Evolutionary conservation across 2,888 invertebrate genomes (phyloP).

Genomic region (Stenurella melanura): DNA sequence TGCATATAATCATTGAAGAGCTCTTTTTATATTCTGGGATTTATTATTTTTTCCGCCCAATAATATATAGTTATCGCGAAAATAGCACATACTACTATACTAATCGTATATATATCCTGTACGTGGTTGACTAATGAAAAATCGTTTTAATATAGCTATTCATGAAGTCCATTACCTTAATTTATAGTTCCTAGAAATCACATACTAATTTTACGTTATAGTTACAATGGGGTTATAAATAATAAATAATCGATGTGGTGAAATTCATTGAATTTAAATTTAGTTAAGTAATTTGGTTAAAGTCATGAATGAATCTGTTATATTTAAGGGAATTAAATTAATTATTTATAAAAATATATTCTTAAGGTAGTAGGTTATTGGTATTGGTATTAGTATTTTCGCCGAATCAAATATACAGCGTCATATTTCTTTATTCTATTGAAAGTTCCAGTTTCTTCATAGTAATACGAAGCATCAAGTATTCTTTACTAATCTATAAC

Average conservation of each 20-base stretch:
- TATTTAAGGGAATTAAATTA: not conserved
- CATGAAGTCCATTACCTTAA: conserved; percentile 5
- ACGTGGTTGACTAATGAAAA: not conserved
- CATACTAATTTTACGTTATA: conserved; percentile 15
- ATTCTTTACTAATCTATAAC: no score
- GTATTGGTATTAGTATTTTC: not conserved
- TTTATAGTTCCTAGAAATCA: conserved; percentile 13
- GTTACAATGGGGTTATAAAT: conserved; percentile 21
- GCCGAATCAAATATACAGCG: conserved; percentile 7
- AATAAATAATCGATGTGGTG: conserved; percentile 15
- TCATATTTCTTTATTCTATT: not conserved
- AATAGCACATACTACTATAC: not conserved
- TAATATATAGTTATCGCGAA: not conserved
- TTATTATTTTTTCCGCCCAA: no score
- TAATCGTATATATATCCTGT: not conserved
- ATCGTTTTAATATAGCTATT: not conserved
- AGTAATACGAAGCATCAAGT: no score
- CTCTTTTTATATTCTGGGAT: no score
- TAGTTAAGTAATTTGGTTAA: conserved; percentile 25
- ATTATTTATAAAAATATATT: conserved; percentile 14
- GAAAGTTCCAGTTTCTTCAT: not conserved
- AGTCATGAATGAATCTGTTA: not conserved
- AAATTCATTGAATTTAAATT: conserved; percentile 30
- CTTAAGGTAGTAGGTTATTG: not conserved
- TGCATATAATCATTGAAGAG: no score